phyloP scores from a whole-genome alignment of 2,113 vertebrate genomes.

The Vicugna pacos region DNA sequence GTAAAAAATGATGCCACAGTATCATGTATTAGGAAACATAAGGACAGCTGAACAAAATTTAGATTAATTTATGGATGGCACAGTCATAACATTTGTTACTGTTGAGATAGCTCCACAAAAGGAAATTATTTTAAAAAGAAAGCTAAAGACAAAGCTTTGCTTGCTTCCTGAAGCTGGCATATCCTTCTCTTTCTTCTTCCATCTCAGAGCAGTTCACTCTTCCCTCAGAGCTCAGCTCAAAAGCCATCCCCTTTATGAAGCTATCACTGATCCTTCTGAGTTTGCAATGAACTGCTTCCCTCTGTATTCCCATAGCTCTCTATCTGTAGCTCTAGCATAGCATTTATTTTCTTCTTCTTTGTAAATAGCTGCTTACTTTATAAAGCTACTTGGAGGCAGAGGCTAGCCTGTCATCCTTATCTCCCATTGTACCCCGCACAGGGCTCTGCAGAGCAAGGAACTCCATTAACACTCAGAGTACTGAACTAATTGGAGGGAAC shows the following conservation, averaged over 20 bases:
- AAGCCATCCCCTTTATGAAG: not conserved
- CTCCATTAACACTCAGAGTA: not conserved
- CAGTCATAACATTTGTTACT: constrained; percentile 28
- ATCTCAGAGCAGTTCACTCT: not conserved
- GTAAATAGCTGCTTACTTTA: constrained; percentile 23
- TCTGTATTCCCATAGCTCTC: not conserved
- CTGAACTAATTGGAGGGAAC: not conserved
- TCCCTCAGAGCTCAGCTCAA: constrained; percentile 17
- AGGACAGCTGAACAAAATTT: not conserved
- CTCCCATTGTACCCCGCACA: not conserved
- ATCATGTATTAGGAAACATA: not conserved
- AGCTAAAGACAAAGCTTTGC: not conserved
- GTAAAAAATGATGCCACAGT: not conserved
- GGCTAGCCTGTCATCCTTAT: not conserved
- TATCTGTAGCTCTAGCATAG: not conserved
- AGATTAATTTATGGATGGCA: not conserved
- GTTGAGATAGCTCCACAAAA: not conserved
- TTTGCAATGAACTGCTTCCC: not conserved
- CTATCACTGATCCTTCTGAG: not conserved
- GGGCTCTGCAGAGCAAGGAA: not conserved
- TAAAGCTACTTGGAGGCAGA: constrained; percentile 46
- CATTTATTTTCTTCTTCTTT: constrained; percentile 29
- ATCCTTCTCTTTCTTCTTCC: constrained; percentile 15
- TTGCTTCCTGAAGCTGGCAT: constrained; percentile 16
- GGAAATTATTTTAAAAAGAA: constrained; percentile 43